Base-by-base conservation (phyloP, 1,140 invertebrate species). In the Archivesica marissinica region DNA sequence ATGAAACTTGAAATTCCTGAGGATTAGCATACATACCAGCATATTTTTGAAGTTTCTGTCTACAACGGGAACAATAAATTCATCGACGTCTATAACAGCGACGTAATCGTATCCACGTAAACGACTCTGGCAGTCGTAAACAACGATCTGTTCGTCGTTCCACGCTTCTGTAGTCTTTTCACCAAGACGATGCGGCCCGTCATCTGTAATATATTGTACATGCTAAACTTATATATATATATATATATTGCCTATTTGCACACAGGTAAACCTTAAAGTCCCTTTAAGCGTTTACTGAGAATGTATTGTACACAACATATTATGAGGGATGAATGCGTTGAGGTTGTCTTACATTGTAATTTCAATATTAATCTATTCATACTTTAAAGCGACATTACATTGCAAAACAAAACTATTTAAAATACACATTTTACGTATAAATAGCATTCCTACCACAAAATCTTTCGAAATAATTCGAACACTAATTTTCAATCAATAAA, bases 31-130 rank as follows among this genome's bases (percentile, higher is more conserved):
- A 61, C 77, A 11, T 28, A 79, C 77, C 77, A 79, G 6, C 41
- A 79, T 47, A 13, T 41, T 35, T 47, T 79, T 23, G 17, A 79
- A 79, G 38, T 66, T 56, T 50, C 44, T 79, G 41, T 79, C 61
- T 17, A 25, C 17, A 4, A 79, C 9, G 20, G 77, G 77, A 20
- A 79, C 56, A 20, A 79, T 79, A 9, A 66, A 79, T 28, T 79
- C 77, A 52, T 79, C 77, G n/a, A 79, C 3, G 30, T 79, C 77
- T 3, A 79, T 41, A 3, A 79, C 44, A 44, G 25, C 59, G 11
- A 79, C 77, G 50, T 50, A 79, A 6, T 64, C 11, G 35, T 66
- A 79, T 4, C 25, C 35, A 11, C 39, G n/a, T 17, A 79, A 38
- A 25, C 74, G 52, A 20, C 23, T 28, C 52, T 66, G 56, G 38